Conservation (phyloP, 2,113 vertebrate species). For the Tenebrosternarchus preto region DNA sequence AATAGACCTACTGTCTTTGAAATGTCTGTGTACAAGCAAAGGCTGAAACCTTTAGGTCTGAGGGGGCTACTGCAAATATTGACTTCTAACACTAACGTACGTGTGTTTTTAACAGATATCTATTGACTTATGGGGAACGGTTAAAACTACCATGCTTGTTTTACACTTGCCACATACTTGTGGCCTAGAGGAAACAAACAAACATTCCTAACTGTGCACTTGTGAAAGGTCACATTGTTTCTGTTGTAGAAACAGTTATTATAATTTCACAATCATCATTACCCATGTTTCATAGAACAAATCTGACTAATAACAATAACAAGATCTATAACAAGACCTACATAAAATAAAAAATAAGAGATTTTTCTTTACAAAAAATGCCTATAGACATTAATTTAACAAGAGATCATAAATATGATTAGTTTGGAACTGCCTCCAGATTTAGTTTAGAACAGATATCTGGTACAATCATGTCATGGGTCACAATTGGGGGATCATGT, state of each 20-base stretch:
- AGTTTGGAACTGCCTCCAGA: constrained; percentile 23
- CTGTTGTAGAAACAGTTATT: constrained; percentile 66
- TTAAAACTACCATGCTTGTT: constrained; percentile 70
- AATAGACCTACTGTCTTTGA: background rate
- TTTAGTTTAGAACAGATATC: constrained; percentile 3
- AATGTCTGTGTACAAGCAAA: background rate
- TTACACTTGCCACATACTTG: constrained; percentile 62
- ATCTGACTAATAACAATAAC: constrained; percentile 60
- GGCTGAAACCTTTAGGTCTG: background rate
- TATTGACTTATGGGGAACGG: constrained; percentile 61
- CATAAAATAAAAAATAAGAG: constrained; percentile 58
- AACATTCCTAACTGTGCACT: constrained; percentile 69
- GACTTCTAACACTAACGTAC: constrained; percentile 42
- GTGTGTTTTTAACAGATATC: constrained; percentile 6
- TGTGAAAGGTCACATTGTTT: constrained; percentile 58
- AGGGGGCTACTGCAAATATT: constrained; percentile 26
- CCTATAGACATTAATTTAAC: constrained; percentile 21
- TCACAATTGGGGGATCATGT: background rate
- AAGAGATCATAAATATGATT: constrained; percentile 13
- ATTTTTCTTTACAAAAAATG: constrained; percentile 55
- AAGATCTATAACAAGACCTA: constrained; percentile 55
- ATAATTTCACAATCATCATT: constrained; percentile 65
- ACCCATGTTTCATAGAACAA: constrained; percentile 65
- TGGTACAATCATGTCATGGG: background rate
- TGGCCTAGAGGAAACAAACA: constrained; percentile 55